Percentiles rank a stretch among this genome's conserved stretches.
Conservation (phyloP, 2,113 vertebrate genomes). For the Bufo gargarizans region DNA sequence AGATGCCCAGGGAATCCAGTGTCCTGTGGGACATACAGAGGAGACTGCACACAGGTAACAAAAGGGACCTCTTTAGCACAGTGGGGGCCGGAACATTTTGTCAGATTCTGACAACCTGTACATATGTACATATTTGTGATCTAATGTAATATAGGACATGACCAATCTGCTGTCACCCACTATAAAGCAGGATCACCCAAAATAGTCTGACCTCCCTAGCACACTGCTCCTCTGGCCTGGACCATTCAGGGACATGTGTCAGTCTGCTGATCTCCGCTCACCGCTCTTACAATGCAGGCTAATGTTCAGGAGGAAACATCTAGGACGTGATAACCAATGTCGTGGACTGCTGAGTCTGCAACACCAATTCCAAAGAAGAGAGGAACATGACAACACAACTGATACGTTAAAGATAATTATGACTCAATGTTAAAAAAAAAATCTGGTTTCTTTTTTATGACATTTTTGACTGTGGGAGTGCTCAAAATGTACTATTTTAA, state of each 20-base stretch:
- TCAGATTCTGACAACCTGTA: too few species aligned
- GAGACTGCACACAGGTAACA: too few species aligned
- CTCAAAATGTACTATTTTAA: too few species aligned
- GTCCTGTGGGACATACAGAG: too few species aligned
- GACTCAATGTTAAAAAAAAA: not conserved
- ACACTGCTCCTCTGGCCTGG: not conserved
- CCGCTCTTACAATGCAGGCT: not conserved
- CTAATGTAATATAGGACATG: not conserved
- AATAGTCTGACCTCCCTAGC: not conserved
- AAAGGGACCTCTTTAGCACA: too few species aligned
- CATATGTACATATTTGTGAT: not conserved
- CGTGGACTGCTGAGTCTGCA: not conserved
- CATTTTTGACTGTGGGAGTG: too few species aligned
- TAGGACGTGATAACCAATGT: not conserved
- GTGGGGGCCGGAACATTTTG: too few species aligned
- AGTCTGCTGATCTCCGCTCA: not conserved
- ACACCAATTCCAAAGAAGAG: not conserved
- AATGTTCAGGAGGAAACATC: not conserved
- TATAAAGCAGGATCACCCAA: not conserved
- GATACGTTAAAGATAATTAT: not conserved
- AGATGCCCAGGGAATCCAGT: too few species aligned
- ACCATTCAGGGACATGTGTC: conserved; percentile 19
- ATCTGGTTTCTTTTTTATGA: too few species aligned
- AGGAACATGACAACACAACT: not conserved
- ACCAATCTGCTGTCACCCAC: not conserved